phyloP scores from a whole-genome alignment of 2,797 vertebrate species.

The Tarsius wallacei region DNA sequence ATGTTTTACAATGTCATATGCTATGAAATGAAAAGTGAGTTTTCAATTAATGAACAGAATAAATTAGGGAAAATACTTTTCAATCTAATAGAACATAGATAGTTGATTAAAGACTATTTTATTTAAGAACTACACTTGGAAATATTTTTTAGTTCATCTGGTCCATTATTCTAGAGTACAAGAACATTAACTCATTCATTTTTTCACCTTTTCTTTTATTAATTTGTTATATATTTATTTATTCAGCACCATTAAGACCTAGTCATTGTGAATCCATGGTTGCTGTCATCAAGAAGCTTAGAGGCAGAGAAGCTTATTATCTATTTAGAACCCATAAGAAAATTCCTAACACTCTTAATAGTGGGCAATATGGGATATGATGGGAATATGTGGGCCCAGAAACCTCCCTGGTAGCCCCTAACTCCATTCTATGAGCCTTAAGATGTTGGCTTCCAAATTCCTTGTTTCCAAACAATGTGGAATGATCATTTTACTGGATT shows the following conservation, averaged over 20 bases:
- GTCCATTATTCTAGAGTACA: neutral
- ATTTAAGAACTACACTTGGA: neutral
- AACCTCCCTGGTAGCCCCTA: neutral
- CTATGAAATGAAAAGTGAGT: constrained; percentile 30
- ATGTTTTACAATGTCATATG: neutral
- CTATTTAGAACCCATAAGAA: neutral
- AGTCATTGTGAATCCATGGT: neutral
- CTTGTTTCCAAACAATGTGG: neutral
- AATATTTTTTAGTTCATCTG: neutral
- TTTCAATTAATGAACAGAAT: neutral
- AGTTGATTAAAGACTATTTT: neutral
- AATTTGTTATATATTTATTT: neutral
- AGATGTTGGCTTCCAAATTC: neutral
- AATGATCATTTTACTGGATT: neutral
- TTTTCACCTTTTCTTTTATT: neutral
- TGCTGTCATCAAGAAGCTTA: constrained; percentile 3
- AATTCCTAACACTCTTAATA: neutral
- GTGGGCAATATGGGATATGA: neutral
- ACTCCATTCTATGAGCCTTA: neutral
- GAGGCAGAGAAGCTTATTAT: neutral
- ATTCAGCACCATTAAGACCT: neutral
- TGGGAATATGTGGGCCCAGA: neutral
- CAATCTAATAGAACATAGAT: neutral
- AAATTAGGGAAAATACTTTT: neutral
- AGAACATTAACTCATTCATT: neutral